Evolutionary conservation across 2,113 vertebrate genomes (phyloP), one percentile per base, ranked within the genome.

Genomic region (Platichthys flesus): DNA sequence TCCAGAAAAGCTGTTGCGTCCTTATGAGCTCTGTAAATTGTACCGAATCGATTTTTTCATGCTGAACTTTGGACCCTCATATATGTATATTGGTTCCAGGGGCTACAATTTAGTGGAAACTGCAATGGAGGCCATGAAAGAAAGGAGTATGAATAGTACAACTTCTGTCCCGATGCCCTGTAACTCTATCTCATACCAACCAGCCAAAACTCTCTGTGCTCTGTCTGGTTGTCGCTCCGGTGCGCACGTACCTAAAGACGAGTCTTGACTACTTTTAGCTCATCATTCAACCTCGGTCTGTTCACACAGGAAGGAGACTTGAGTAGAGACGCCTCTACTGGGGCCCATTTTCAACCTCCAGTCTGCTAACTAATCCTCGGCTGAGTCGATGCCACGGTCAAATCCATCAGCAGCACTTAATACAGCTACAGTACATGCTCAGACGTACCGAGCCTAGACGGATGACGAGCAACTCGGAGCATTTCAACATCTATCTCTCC

Each of bases 341-440:
- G 4, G n/a, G 42, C 31, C 31, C 31, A 31, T 31, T 1, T 31
- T 31, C 5, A 31, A 31, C 31, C 31, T 74, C 42, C 55, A 74
- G 62, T 51, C 86, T 74, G 60, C 77, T 21, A 52, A 62, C 69
- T 85, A 78, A 84, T 73, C 57, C 84, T 87, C 70, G 35, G 67
- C n/a, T 55, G 85, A 86, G 68, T 81, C 71, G 51, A 67, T 74
- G 45, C 45, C 62, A 62, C 65, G 49, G 23, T 69, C 56, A 79
- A 72, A 89, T 86, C 86, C 64, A 78, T 87, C 88, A 88, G 75
- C 79, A 35, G 35, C 37, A 67, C 57, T 79, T 82, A 85, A 86
- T 82, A 81, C 56, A 67, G 45, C 59, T 49, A 76, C 74, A 13
- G 47, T 51, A 16, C 47, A 86, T 66, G 66, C 79, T 73, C 45